A percentile compares a stretch with the other conserved stretches of the same genome.
Evolutionary conservation across 2,113 vertebrate species (phyloP).

Genomic region (Ageneiosus marmoratus): DNA sequence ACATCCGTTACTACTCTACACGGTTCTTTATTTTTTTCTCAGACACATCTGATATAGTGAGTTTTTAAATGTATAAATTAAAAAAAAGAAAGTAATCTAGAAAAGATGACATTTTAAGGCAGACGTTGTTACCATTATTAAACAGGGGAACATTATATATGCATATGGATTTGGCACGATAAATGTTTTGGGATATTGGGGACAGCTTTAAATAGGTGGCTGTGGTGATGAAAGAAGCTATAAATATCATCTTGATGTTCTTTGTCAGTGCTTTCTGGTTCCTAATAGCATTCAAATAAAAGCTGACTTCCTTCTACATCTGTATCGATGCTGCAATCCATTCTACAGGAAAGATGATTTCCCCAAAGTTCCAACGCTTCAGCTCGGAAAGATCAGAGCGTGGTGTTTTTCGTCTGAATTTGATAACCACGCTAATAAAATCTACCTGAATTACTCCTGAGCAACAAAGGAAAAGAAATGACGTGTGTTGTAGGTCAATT

Average conservation of each 20-base stretch:
- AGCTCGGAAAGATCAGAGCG: no score
- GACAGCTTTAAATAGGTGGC: background rate
- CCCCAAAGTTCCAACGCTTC: no score
- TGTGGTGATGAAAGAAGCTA: background rate
- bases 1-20: constrained; percentile 11
- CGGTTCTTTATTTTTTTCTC: background rate
- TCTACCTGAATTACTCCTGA: background rate
- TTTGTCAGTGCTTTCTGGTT: background rate
- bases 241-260: background rate
- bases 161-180: background rate
- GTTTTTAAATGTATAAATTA: background rate
- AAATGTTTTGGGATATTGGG: background rate
- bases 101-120: constrained; percentile 11
- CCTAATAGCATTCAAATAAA: background rate
- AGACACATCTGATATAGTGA: background rate
- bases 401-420: no score
- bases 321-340: background rate
- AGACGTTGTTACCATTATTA: background rate
- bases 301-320: background rate
- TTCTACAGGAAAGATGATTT: no score
- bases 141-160: background rate
- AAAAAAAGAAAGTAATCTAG: background rate
- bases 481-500: background rate
- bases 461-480: background rate
- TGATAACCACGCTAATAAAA: background rate